Conservation (phyloP, 2,113 vertebrate genomes). For the Corythaixoides concolor region DNA sequence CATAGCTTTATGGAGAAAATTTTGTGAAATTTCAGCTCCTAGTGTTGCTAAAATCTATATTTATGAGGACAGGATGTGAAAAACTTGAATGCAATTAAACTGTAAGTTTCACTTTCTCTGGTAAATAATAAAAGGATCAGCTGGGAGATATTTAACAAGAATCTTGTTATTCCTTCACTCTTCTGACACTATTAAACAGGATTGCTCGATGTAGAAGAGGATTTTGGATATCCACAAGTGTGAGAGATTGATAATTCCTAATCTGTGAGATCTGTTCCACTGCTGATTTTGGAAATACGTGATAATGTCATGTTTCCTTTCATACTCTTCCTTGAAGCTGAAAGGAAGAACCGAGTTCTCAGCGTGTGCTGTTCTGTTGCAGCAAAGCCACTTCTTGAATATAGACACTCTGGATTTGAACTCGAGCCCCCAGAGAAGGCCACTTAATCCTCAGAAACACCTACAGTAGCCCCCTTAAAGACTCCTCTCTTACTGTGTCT, state of each 20-base stretch:
- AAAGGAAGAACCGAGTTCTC: not conserved
- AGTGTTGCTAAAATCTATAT: not conserved
- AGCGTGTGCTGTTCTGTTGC: not conserved
- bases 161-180: not conserved
- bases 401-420: not conserved
- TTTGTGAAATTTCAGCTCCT: not conserved
- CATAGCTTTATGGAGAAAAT: not conserved
- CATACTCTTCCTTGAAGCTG: not conserved
- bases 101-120: not conserved
- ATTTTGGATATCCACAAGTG: not conserved
- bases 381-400: not conserved
- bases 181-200: not conserved
- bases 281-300: not conserved
- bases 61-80: not conserved
- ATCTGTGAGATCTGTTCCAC: not conserved
- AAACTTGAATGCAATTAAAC: not conserved
- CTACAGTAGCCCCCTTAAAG: not conserved
- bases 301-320: not conserved
- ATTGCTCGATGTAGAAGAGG: not conserved
- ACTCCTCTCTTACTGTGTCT: not conserved
- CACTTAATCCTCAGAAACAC: constrained; percentile 38
- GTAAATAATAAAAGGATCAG: not conserved
- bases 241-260: not conserved
- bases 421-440: not conserved
- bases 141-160: not conserved